Evolutionary conservation across 2,797 vertebrate species (phyloP).

Genomic region (Sparus aurata): DNA sequence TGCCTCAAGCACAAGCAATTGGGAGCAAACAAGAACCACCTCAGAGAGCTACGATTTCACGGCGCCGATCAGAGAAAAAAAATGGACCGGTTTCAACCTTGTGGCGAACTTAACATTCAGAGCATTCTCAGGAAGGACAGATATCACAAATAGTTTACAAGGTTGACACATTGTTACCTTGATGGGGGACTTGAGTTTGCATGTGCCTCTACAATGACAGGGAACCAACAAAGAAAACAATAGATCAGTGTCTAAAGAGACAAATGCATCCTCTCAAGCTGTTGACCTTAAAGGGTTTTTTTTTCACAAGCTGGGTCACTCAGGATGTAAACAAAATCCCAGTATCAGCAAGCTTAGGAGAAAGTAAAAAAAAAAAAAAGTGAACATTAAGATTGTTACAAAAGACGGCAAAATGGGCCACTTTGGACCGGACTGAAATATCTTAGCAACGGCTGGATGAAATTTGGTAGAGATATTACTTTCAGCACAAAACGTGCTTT

Average conservation of each 20-base stretch:
- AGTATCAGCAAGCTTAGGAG: not conserved
- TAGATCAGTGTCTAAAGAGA: conserved; percentile 12
- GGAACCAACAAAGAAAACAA: conserved; percentile 19
- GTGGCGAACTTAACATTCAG: conserved; percentile 23
- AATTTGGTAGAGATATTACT: not conserved
- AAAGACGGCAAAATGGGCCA: not conserved
- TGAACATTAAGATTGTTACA: not conserved
- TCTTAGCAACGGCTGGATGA: not conserved
- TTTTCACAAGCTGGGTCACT: not conserved
- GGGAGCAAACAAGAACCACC: conserved; percentile 35
- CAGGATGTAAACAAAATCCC: not conserved
- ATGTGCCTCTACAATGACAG: conserved; percentile 1
- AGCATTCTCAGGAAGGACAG: conserved; percentile 4
- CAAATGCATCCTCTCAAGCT: conserved; percentile 20
- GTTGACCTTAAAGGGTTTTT: not conserved
- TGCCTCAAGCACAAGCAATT: conserved; percentile 49
- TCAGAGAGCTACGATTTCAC: conserved; percentile 40
- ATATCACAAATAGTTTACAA: conserved; percentile 8
- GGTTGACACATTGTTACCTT: conserved; percentile 19
- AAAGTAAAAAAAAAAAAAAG: not conserved
- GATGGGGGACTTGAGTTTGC: not conserved
- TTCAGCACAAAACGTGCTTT: no score
- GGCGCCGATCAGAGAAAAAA: conserved; percentile 24
- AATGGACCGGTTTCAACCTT: conserved; percentile 30
- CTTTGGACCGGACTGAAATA: not conserved